Conservation (phyloP, 2,113 vertebrate species). For the Zapornia atra region DNA sequence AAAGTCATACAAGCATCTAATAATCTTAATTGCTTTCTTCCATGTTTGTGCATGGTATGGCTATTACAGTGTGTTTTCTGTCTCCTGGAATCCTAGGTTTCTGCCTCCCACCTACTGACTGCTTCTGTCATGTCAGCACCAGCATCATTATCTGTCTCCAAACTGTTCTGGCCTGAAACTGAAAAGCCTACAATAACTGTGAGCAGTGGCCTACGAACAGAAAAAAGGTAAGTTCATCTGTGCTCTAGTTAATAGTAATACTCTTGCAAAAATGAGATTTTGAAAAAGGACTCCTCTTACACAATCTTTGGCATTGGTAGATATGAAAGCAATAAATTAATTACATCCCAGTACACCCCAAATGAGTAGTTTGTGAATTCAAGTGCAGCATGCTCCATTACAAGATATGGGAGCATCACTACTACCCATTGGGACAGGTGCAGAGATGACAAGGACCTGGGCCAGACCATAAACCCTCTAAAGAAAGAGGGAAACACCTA, state of each 20-base stretch:
- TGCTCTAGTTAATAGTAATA: not conserved
- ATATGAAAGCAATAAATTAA: not conserved
- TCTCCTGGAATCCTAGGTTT: conserved; percentile 74
- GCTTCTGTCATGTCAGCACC: conserved; percentile 90
- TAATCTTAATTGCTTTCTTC: not conserved
- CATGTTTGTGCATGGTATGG: not conserved
- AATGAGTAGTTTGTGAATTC: not conserved
- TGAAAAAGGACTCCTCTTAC: not conserved
- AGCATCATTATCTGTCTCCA: conserved; percentile 83
- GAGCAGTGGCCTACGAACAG: conserved; percentile 66
- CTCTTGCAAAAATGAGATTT: not conserved
- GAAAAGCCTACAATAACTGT: conserved; percentile 71
- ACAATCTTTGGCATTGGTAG: not conserved
- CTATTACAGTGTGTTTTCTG: not conserved
- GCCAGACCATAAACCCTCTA: not conserved
- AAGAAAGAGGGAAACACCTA: not conserved
- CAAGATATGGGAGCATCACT: not conserved
- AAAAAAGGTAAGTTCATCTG: conserved; percentile 74
- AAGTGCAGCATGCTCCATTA: fast-evolving
- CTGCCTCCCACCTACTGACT: conserved; percentile 83
- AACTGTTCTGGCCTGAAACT: conserved; percentile 90
- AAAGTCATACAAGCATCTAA: not conserved
- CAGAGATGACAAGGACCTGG: not conserved
- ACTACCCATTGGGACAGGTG: not conserved
- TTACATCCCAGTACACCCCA: not conserved